Conservation (phyloP, 2,797 vertebrate species). For the Lithobates pipiens region DNA sequence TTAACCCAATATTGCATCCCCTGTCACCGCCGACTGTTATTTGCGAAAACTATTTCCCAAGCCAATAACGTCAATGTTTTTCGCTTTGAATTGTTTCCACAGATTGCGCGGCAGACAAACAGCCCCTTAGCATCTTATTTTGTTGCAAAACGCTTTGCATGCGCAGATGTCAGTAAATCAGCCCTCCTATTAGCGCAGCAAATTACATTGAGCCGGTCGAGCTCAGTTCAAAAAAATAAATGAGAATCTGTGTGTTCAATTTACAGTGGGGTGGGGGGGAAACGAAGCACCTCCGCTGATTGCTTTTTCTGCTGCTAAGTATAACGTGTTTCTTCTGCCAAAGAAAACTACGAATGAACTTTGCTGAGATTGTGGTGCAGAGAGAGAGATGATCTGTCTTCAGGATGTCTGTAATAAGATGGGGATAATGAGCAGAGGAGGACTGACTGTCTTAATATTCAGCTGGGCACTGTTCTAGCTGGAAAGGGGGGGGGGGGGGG, state of each 20-base stretch:
- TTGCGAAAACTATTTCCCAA: conserved; percentile 59
- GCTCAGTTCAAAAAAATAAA: conserved; percentile 69
- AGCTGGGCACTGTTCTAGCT: conserved; percentile 32
- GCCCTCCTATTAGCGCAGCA: conserved; percentile 67
- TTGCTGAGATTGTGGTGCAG: conserved; percentile 55
- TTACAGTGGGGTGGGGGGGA: conserved; percentile 37
- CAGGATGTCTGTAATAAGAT: conserved; percentile 55
- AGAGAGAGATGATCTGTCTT: conserved; percentile 61
- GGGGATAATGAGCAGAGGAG: conserved; percentile 33
- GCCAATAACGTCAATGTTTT: conserved; percentile 66
- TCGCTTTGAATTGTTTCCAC: conserved; percentile 68
- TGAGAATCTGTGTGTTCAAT: conserved; percentile 67
- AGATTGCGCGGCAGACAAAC: conserved; percentile 67
- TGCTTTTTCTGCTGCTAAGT: conserved; percentile 60
- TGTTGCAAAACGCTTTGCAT: conserved; percentile 55
- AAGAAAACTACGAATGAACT: conserved; percentile 65
- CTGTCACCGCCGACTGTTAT: conserved; percentile 53
- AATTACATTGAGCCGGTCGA: conserved; percentile 66
- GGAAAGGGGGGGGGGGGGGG: conserved; percentile 34
- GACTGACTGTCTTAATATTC: conserved; percentile 39
- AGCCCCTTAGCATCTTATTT: conserved; percentile 69
- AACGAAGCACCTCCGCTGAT: conserved; percentile 24
- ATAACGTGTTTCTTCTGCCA: conserved; percentile 50
- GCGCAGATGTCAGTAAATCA: conserved; percentile 64
- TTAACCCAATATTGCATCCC: conserved; percentile 52